phyloP scores from a whole-genome alignment of 1,140 invertebrate species.

The Drosophila orosa region DNA sequence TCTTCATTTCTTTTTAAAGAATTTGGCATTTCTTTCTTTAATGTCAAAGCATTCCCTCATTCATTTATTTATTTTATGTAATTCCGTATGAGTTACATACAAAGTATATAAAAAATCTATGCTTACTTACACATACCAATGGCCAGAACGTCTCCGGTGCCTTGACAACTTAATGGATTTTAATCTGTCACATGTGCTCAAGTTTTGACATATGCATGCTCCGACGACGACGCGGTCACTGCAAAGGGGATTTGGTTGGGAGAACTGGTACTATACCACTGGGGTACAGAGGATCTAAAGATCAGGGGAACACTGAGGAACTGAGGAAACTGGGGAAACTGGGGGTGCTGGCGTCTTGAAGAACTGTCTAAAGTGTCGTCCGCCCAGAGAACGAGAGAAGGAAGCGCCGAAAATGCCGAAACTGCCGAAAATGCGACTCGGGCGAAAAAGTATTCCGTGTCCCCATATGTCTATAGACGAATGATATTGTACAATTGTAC shows the following conservation, averaged over 20 bases:
- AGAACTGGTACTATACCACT: conserved; percentile 17
- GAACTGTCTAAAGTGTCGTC: conserved; percentile 59
- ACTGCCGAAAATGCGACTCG: conserved; percentile 45
- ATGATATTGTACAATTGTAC: conserved; percentile 74
- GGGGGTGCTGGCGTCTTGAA: not conserved
- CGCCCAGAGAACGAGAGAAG: conserved; percentile 17
- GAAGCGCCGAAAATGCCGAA: conserved; percentile 50
- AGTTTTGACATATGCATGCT: conserved; percentile 70
- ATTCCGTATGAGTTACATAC: conserved; percentile 43
- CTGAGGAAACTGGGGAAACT: conserved; percentile 1
- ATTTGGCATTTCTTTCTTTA: not conserved
- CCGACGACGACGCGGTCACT: conserved; percentile 51
- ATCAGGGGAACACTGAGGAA: no score
- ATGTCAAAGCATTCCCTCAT: not conserved
- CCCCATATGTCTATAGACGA: conserved; percentile 58
- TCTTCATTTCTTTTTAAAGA: no score
- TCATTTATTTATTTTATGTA: conserved; percentile 67
- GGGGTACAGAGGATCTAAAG: not conserved
- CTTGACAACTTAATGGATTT: conserved; percentile 82
- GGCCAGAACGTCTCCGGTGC: conserved; percentile 23
- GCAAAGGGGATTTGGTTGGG: conserved; percentile 26
- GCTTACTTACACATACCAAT: conserved; percentile 6
- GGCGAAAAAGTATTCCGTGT: conserved; percentile 40
- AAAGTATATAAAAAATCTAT: conserved; percentile 42
- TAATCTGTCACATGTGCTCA: conserved; percentile 81